Evolutionary conservation across 2,113 vertebrate genomes (phyloP), one percentile per base, ranked within the genome.

Genomic region (Nyctereutes procyonoides): DNA sequence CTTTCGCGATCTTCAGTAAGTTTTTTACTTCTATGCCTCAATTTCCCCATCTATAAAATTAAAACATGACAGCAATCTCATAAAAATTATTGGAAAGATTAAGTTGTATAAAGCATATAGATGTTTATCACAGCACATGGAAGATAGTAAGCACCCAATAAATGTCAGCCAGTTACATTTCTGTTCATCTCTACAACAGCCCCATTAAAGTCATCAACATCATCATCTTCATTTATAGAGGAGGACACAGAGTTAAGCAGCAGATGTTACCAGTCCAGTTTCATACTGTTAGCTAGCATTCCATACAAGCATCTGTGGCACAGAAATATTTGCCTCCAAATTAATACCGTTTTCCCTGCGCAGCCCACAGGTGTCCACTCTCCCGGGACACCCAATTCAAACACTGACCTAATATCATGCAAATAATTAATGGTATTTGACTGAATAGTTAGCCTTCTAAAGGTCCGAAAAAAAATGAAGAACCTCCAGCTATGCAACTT

Each of bases 1-100:
- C 38, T 65, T 88, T 77, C 83, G 76, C 14, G 56, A 93, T 9
- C 12, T 32, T 83, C 53, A 74, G 20, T 17, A 67, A 58, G 90
- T 53, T 83, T 93, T 86, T 83, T 3, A 86, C 38, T 95, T 91
- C 55, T 77, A 53, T 83, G 43, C 32, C 51, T 96, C 91, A 35
- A 30, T 85, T 91, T 91, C 8, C 12, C 73, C 26, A 89, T 74
- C 17, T 55, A 11, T 28, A 89, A 96, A 95, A 79, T n/a, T 7
- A 65, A 89, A 88, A 83, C 56, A 91, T 74, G 79, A 56, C 3
- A 38, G 8, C 8, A 69, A 79, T 17, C 7, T 69, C 93, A 58
- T 38, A 84, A 74, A 92, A 95, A n/a, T 20, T 53, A 3, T 53
- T 63, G 22, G 48, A 24, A 63, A 58, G 24, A 53, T 55, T 83